phyloP scores from a whole-genome alignment of 2,113 vertebrate genomes.

The Cyprinodon brontotheroides region DNA sequence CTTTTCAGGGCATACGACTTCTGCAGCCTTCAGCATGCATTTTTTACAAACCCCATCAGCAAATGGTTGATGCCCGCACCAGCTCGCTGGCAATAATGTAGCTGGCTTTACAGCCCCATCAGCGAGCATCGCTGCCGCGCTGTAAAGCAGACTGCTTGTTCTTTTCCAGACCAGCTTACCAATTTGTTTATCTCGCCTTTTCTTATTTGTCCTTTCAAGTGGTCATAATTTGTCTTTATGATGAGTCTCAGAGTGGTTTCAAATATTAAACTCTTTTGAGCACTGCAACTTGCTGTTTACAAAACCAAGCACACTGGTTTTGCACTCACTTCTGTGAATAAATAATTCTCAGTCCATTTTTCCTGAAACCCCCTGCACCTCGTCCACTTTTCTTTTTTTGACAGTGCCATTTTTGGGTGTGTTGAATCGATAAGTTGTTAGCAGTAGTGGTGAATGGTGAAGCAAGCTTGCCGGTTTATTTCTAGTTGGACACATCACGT shows the following conservation, averaged over 20 bases:
- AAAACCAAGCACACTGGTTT: neutral
- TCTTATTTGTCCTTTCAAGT: conserved; percentile 4
- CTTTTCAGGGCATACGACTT: neutral
- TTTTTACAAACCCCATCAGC: neutral
- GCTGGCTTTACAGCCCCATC: neutral
- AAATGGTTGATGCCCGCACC: neutral
- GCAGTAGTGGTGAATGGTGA: no score
- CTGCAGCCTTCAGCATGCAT: neutral
- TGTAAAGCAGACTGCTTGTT: neutral
- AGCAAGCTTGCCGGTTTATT: no score
- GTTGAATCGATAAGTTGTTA: no score
- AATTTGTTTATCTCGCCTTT: conserved; percentile 1
- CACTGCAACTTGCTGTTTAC: conserved; percentile 6
- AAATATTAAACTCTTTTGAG: conserved; percentile 13
- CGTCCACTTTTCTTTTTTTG: no score
- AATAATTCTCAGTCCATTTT: neutral
- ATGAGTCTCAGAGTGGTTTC: conserved; percentile 9
- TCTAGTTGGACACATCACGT: no score
- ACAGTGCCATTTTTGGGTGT: no score
- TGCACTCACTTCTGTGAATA: no score
- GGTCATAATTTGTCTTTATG: neutral
- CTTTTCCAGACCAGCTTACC: neutral
- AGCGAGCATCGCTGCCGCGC: neutral
- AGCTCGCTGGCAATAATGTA: neutral
- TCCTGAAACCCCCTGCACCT: neutral